Evolutionary conservation across 1,140 invertebrate genomes (phyloP), one percentile per base, ranked within the genome.

Genomic region (Lasioglossum albipes): DNA sequence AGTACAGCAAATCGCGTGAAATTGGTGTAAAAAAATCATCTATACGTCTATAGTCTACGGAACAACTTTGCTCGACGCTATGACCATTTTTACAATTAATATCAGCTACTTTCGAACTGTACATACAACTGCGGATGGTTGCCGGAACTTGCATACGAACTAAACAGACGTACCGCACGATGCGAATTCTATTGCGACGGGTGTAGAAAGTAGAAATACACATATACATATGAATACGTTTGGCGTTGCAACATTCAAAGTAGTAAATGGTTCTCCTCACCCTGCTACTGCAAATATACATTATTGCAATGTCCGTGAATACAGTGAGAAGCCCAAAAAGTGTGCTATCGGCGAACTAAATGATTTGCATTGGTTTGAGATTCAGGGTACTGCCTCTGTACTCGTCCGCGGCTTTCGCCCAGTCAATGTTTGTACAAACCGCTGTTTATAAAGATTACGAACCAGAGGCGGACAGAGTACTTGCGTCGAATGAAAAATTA

Each of bases 101-200:
- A 61, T 70, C 66, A 49, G n/a, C 12, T 36, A 71, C 59, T 61
- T 64, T 45, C 70, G 20, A 71, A 64, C 62, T 31, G 20, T 45
- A 22, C 20, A 65, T 45, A 22, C 20, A 65, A 72, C 16, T 20
- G n/a, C n/a, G 49, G 12, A 7, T 22, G 2, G 62, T 16, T 65
- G 45, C 59, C 31, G 69, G 76, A 72, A 72, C 76, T 72, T 64
- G 69, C 52, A 67, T 67, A 27, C 20, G 42, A 79, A 67, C 41
- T 67, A 67, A 36, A 36, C 36, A 42, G 31, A 79, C 61, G 41
- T 65, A 61, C 61, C 42, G 52, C n/a, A 64, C 69, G 59, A 54
- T 65, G 42, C 45, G 5, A 52, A 49, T 36, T 61, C 70, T 22
- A 65, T 65, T 13, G 36, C 36, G 18, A 18, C n/a, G 12, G 7